Evolutionary conservation across 1,140 invertebrate genomes (phyloP), one percentile per base, ranked within the genome.

Genomic region (Heliconius nattereri): DNA sequence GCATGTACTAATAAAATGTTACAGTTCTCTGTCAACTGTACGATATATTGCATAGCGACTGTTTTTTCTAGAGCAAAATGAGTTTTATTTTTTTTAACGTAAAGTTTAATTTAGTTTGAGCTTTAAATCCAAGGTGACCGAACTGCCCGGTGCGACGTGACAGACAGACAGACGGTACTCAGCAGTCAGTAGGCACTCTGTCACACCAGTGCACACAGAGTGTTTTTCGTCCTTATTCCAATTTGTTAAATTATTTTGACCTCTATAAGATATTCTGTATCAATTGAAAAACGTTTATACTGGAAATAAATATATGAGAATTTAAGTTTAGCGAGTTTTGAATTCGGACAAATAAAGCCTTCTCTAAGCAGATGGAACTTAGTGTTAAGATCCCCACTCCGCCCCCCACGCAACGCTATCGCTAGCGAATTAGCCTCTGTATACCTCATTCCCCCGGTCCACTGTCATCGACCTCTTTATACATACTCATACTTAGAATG

Each of bases 61-160:
- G 23, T 26, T 26, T 16, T 29, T 66, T 35, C 26, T 71, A 71
- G 7, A 40, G 26, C n/a, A 75, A 35, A 35, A 49, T 75, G 1
- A 19, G 26, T 66, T 75, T 40, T 79, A 75, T 79, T 19, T 29
- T 11, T 66, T 26, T 29, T 11, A 3, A 0, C 1, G 7, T 54
- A 57, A 49, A 35, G 20, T 49, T 35, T 3, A 26, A 26, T 40
- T 78, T 35, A 16, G 29, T 19, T 7, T 29, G 70, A n/a, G 37
- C 0, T 11, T 35, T 71, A 66, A 1, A 23, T 49, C 72, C 78
- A 80, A 80, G 78, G 78, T 80, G 78, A 80, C 78, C 74, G 66
- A 26, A 66, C 37, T 75, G 78, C 37, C 78, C 78, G 49, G 73
- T 32, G 78, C 26, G 49, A 57, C 71, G 72, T 71, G 78, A 75